phyloP scores from a whole-genome alignment of 1,140 invertebrate genomes.

The Drosophila ambigua region DNA sequence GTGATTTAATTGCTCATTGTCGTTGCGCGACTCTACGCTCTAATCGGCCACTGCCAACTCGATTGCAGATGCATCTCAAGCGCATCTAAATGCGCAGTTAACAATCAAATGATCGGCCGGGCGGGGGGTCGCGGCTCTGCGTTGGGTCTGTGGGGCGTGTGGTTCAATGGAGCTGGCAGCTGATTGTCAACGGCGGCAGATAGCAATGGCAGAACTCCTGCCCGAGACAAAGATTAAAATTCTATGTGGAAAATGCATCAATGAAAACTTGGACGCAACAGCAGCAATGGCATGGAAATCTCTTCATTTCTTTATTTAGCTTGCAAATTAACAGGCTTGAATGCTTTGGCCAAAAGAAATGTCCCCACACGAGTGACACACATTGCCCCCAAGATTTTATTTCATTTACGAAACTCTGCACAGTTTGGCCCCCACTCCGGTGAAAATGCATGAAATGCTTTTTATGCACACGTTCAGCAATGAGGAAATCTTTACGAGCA shows the following conservation, averaged over 20 bases:
- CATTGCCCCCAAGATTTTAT: slow-evolving; percentile 62
- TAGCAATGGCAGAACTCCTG: background rate
- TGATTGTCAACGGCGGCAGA: slow-evolving; percentile 1
- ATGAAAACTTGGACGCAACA: background rate
- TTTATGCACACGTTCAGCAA: slow-evolving; percentile 79
- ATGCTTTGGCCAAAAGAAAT: slow-evolving; percentile 8
- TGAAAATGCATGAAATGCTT: slow-evolving; percentile 74
- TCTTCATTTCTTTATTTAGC: too few species aligned
- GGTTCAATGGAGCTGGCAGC: background rate
- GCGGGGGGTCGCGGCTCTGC: too few species aligned
- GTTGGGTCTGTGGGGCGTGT: too few species aligned
- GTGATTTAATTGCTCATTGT: slow-evolving; percentile 68
- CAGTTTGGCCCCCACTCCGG: slow-evolving; percentile 11
- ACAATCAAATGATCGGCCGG: background rate
- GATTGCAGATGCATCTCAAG: slow-evolving; percentile 48
- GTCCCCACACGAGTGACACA: slow-evolving; percentile 55
- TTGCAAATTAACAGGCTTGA: slow-evolving; percentile 1
- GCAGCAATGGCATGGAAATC: too few species aligned
- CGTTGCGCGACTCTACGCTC: slow-evolving; percentile 23
- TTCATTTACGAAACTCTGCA: slow-evolving; percentile 58
- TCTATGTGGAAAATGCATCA: slow-evolving; percentile 4
- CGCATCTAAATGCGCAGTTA: slow-evolving; percentile 62
- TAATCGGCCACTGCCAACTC: slow-evolving; percentile 39
- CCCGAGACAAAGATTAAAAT: background rate
- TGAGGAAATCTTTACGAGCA: slow-evolving; percentile 81